A percentile compares a stretch with the other conserved stretches of the same genome.
Evolutionary conservation across 2,888 invertebrate genomes (phyloP).

Genomic region (Sphaeridia pumilis): DNA sequence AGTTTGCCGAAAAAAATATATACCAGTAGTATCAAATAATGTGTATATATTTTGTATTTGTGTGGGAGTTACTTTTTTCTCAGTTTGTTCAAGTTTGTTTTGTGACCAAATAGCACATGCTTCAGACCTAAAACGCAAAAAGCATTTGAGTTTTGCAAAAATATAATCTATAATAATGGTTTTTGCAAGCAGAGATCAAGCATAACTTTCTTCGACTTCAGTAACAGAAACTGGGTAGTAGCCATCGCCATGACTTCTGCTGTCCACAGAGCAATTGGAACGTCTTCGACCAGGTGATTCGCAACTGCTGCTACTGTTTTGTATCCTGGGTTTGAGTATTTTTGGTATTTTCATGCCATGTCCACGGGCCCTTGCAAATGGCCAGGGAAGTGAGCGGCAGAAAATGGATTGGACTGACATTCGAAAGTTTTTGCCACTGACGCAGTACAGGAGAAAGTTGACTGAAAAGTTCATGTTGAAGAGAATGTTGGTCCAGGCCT

Average conservation of each 20-base stretch:
- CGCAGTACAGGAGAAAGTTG: conserved; percentile 69
- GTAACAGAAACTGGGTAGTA: conserved; percentile 12
- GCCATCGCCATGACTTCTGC: conserved; percentile 2
- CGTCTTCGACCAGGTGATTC: conserved; percentile 1
- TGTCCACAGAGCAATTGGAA: conserved; percentile 1
- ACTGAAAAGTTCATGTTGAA: conserved; percentile 74
- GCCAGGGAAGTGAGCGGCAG: conserved; percentile 1
- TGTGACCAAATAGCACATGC: too few relatives aligned
- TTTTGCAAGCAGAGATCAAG: too few relatives aligned
- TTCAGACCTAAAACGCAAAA: too few relatives aligned
- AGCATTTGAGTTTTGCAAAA: too few relatives aligned
- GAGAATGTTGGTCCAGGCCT: conserved; percentile 44
- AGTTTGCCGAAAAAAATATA: too few relatives aligned
- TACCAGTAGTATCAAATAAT: too few relatives aligned
- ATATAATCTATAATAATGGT: too few relatives aligned
- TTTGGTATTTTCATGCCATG: not conserved
- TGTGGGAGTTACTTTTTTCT: too few relatives aligned
- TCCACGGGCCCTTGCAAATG: not conserved
- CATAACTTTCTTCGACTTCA: conserved; percentile 13
- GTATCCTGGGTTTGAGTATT: conserved; percentile 1
- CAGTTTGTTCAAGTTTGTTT: too few relatives aligned
- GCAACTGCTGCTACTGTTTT: too few relatives aligned
- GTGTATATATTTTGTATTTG: too few relatives aligned
- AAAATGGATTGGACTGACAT: conserved; percentile 42
- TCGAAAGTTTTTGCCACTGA: conserved; percentile 68